Conservation (phyloP, 2,888 invertebrate species). For the Lutraria lutraria region DNA sequence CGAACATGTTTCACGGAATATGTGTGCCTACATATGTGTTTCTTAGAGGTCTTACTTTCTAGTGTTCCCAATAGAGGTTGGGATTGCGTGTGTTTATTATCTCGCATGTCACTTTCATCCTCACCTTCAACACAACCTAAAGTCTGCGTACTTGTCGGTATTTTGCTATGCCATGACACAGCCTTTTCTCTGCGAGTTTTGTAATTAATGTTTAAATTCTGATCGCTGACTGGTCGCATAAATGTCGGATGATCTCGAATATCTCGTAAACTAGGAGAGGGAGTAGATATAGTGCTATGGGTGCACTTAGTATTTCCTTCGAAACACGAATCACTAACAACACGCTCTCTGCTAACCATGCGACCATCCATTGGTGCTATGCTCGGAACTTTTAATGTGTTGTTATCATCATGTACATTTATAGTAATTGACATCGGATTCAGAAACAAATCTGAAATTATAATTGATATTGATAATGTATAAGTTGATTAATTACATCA, state of each 20-base stretch:
- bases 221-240: conserved; percentile 66
- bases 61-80: conserved; percentile 73
- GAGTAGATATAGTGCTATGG: conserved; percentile 46
- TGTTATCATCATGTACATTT: conserved; percentile 60
- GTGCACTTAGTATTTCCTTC: conserved; percentile 1
- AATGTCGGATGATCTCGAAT: conserved; percentile 31
- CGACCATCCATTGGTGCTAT: conserved; percentile 59
- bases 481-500: too few relatives aligned
- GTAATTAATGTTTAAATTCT: conserved; percentile 55
- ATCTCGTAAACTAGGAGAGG: conserved; percentile 44
- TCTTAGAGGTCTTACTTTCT: conserved; percentile 56
- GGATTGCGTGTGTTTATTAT: conserved; percentile 69
- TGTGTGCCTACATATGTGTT: conserved; percentile 66
- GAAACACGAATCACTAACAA: conserved; percentile 39
- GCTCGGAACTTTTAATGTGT: conserved; percentile 60
- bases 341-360: conserved; percentile 33
- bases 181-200: conserved; percentile 62
- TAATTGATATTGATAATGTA: not conserved
- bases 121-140: conserved; percentile 65
- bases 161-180: conserved; percentile 68
- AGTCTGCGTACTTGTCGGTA: conserved; percentile 64
- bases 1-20: conserved; percentile 64
- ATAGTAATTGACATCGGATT: conserved; percentile 62
- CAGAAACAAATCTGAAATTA: conserved; percentile 56
- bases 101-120: conserved; percentile 31